Conservation (phyloP, 1,140 invertebrate genomes). For the Drosophila miranda region DNA sequence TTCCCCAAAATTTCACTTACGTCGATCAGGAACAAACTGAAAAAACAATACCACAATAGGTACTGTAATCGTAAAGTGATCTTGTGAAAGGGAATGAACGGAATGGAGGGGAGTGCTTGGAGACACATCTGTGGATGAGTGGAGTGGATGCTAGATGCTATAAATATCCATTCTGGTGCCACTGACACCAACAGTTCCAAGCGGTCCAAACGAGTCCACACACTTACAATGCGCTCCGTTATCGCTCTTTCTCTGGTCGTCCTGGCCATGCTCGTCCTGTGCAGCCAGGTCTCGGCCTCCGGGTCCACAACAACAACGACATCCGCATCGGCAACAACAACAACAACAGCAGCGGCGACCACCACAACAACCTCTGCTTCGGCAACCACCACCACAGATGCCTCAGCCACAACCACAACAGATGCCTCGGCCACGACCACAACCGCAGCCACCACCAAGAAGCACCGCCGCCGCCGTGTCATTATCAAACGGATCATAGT, state of each 20-base stretch:
- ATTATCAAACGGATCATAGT: conserved; percentile 26
- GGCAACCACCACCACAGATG: conserved; percentile 14
- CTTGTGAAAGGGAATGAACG: too few species aligned
- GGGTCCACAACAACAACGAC: background rate
- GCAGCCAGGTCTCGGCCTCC: background rate
- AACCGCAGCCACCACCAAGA: conserved; percentile 4
- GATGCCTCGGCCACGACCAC: background rate
- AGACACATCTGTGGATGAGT: conserved; percentile 23
- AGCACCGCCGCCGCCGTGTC: conserved; percentile 23
- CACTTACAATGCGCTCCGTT: conserved; percentile 7
- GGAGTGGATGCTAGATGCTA: background rate
- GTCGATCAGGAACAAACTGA: too few species aligned
- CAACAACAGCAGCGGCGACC: background rate
- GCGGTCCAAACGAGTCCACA: background rate
- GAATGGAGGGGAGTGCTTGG: background rate
- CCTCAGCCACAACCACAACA: conserved; percentile 20
- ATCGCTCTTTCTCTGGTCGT: conserved; percentile 14
- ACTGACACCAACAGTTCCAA: conserved; percentile 5
- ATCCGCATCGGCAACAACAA: background rate
- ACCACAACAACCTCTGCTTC: too few species aligned
- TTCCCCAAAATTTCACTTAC: too few species aligned
- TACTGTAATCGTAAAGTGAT: too few species aligned
- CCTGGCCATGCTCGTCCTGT: conserved; percentile 14
- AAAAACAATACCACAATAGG: too few species aligned
- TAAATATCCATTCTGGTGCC: conserved; percentile 5